These are phyloP conservation scores for Labia minor DNA, from an alignment of 2,888 invertebrate species.

Conservation along the genomic window DNA sequence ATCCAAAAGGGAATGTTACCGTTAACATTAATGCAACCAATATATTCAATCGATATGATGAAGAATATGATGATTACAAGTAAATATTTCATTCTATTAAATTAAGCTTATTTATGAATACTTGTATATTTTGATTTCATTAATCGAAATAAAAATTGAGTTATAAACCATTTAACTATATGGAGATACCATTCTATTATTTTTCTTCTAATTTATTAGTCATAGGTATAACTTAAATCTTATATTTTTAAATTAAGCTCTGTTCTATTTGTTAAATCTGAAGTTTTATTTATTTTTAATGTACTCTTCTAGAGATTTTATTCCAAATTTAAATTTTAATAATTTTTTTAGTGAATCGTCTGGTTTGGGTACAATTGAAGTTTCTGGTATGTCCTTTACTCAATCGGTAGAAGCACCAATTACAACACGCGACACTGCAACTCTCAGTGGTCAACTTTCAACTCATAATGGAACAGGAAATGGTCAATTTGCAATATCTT, in stretches of 20 bases:
- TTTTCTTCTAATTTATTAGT: slow-evolving; percentile 15
- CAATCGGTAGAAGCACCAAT: slow-evolving; percentile 91
- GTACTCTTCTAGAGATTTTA: background rate
- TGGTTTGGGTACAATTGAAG: slow-evolving; percentile 65
- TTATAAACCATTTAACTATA: no score
- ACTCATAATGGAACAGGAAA: slow-evolving; percentile 80
- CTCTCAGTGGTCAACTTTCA: slow-evolving; percentile 68
- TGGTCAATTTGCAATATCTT: slow-evolving; percentile 65
- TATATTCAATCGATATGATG: slow-evolving; percentile 72
- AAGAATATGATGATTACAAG: slow-evolving; percentile 50
- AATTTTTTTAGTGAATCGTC: slow-evolving; percentile 42
- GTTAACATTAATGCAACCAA: slow-evolving; percentile 88
- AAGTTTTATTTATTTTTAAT: background rate
- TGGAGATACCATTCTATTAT: background rate
- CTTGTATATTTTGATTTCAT: no score
- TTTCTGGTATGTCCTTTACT: slow-evolving; percentile 84
- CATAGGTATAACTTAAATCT: no score
- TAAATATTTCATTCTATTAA: slow-evolving; percentile 30
- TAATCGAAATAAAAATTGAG: no score
- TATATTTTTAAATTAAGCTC: no score
- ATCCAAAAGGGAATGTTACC: slow-evolving; percentile 79
- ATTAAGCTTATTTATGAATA: no score
- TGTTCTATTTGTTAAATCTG: background rate
- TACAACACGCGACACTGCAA: slow-evolving; percentile 72
- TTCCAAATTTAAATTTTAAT: no score